Percentiles rank a stretch among this genome's conserved stretches.
Evolutionary conservation across 2,888 invertebrate genomes (phyloP).

Genomic region (Lithophane semibrunnea): DNA sequence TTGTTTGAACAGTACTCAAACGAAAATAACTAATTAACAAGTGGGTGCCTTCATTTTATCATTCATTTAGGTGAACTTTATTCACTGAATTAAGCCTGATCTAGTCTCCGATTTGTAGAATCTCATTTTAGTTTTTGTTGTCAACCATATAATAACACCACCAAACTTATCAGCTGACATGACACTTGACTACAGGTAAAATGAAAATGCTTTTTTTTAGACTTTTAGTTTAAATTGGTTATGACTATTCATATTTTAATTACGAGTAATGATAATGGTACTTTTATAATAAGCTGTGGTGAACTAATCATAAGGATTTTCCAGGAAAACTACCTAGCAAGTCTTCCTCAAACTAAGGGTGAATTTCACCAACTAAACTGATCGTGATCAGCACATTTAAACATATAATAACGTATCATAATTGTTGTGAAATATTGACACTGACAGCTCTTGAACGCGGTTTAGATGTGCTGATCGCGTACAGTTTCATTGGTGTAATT

Average conservation of each 20-base stretch:
- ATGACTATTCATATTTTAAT: not conserved
- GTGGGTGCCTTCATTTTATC: not conserved
- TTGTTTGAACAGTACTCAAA: slow-evolving; percentile 7
- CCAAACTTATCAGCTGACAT: not conserved
- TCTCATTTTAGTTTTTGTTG: not conserved
- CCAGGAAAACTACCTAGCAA: not conserved
- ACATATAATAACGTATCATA: too few species aligned
- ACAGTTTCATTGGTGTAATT: too few species aligned
- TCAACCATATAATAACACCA: not conserved
- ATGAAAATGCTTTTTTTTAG: not conserved
- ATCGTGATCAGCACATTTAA: not conserved
- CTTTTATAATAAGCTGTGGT: not conserved
- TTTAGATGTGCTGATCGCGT: too few species aligned
- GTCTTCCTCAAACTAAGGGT: slow-evolving; percentile 7
- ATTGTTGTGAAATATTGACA: not conserved
- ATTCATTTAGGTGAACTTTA: not conserved
- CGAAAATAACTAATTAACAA: not conserved
- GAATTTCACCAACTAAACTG: not conserved
- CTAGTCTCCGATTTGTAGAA: not conserved
- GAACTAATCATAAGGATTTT: not conserved
- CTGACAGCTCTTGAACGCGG: not conserved
- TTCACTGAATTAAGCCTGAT: not conserved
- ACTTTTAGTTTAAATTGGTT: not conserved
- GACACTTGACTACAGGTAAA: not conserved
- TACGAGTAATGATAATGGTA: not conserved